Evolutionary conservation across 92 coral and sea anemone species (phyloP).

Genomic region (Micromussa lordhowensis): DNA sequence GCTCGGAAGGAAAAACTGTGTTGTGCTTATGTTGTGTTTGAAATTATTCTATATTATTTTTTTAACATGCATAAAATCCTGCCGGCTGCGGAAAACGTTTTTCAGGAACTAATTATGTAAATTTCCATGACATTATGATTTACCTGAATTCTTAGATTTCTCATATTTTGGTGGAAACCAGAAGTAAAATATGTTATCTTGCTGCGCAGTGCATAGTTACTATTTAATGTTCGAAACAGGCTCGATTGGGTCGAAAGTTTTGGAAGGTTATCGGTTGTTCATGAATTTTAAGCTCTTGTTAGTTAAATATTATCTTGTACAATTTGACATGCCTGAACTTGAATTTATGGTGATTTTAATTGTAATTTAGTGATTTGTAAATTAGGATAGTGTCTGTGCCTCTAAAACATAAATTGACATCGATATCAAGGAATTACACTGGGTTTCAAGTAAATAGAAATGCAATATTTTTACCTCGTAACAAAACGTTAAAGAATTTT

Average conservation of each 20-base stretch:
- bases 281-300: neutral
- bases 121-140: slow-evolving; percentile 17
- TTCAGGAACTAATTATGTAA: slow-evolving; percentile 38
- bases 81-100: slow-evolving; percentile 34
- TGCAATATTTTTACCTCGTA: neutral
- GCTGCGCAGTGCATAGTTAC: neutral
- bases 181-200: slow-evolving; percentile 2
- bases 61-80: slow-evolving; percentile 17
- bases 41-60: neutral
- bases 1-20: neutral
- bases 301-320: slow-evolving; percentile 12
- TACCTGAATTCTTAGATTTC: slow-evolving; percentile 23
- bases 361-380: neutral
- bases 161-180: slow-evolving; percentile 28
- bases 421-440: neutral
- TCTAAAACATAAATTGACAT: neutral
- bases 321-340: slow-evolving; percentile 8
- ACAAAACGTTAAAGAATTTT: neutral
- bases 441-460: neutral
- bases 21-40: no score
- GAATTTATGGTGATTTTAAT: neutral
- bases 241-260: neutral
- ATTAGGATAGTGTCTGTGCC: neutral
- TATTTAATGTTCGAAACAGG: neutral
- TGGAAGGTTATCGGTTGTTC: neutral